phyloP scores from a whole-genome alignment of 2,797 vertebrate species.

The Nothura maculosa region DNA sequence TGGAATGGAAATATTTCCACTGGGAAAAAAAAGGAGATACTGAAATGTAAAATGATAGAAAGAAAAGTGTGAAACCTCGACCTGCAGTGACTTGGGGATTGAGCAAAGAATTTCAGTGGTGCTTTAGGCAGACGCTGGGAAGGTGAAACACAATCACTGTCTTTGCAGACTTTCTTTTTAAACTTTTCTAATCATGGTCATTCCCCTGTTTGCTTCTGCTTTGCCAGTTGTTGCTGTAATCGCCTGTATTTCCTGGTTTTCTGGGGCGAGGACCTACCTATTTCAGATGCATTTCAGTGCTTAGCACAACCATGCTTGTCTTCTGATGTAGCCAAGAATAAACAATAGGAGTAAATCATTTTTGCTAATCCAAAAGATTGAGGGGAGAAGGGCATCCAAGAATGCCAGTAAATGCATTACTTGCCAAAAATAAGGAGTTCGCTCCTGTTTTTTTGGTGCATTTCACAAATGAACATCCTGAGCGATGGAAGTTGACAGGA shows the following conservation, averaged over 20 bases:
- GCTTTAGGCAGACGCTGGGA: not conserved
- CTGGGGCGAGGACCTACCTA: not conserved
- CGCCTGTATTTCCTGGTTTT: not conserved
- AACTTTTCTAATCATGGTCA: not conserved
- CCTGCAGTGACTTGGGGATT: not conserved
- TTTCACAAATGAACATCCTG: not conserved
- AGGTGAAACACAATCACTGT: not conserved
- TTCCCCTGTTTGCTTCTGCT: not conserved
- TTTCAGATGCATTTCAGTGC: not conserved
- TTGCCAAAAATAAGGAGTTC: not conserved
- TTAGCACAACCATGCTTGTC: not conserved
- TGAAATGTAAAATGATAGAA: constrained; percentile 36
- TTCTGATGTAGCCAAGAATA: not conserved
- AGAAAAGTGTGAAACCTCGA: not conserved
- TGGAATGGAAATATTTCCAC: not conserved
- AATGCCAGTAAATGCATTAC: not conserved
- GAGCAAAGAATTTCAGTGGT: not conserved
- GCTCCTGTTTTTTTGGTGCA: not conserved
- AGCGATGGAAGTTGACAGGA: not conserved
- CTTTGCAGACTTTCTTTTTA: not conserved
- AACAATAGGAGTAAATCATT: not conserved
- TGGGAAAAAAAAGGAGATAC: constrained; percentile 25
- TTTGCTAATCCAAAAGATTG: not conserved
- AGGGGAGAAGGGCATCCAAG: not conserved
- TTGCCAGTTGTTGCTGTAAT: not conserved